Base-by-base conservation (phyloP, 1,140 invertebrate genomes). In the Drosophila baimaii region DNA sequence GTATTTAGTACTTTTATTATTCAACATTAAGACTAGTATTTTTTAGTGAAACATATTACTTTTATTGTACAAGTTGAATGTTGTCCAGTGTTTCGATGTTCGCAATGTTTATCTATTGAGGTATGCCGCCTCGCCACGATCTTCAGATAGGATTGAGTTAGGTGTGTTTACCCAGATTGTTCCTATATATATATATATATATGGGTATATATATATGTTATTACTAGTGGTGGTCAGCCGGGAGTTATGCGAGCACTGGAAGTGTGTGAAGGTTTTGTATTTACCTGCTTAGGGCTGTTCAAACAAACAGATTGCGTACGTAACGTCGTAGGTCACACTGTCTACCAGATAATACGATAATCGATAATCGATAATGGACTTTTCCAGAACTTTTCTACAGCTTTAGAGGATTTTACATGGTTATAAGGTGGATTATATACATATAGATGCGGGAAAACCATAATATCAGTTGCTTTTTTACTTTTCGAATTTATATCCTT, bases 211-310 rank as follows among this genome's bases (percentile, higher is more conserved):
- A 57, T 19, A 25, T 27, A 12, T 59, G 15, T 54, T 54, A 43
- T 25, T 51, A 33, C 27, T 17, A 17, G 27, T 39, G 25, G 25
- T 55, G 19, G 47, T 41, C 27, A 31, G 66, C 58, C n/a, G 41
- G 15, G 44, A 63, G 64, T 64, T 49, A 56, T 46, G 46, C 68
- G 49, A 37, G 6, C 41, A 29, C 39, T 71, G 33, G 52, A 71
- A 66, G 65, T 71, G 23, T 70, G 69, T 71, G 63, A 68, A 68
- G 66, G 66, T 70, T 69, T 66, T 69, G 29, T 69, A 54, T 70
- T 70, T 69, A 39, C 23, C 66, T 54, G 66, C 47, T 47, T 70
- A 69, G 65, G 65, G 65, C 61, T 66, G 12, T 51, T 27, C 61
- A 69, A 43, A 29, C 29, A 65, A 52, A 31, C 21, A 25, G 65